Conservation (phyloP, 2,113 vertebrate species). For the Dipodomys stephensi region DNA sequence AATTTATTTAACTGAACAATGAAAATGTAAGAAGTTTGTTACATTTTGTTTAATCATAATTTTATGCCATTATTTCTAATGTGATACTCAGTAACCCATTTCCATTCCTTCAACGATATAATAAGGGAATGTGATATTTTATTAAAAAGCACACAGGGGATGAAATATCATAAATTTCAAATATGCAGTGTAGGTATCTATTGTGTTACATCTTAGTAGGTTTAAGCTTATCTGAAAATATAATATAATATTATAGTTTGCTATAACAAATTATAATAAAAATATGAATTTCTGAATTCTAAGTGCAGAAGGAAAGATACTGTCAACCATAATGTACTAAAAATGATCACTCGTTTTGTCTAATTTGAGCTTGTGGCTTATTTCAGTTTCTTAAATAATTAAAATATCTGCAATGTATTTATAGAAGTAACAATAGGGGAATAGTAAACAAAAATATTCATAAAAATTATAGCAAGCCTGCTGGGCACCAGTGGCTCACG, state of each 20-base stretch:
- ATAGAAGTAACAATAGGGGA: background rate
- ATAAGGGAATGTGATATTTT: background rate
- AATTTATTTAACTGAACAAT: background rate
- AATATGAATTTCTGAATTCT: background rate
- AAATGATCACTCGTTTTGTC: background rate
- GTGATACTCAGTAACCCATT: background rate
- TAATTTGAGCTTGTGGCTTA: background rate
- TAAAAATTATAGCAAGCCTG: background rate
- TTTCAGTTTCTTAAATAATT: background rate
- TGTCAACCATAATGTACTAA: background rate
- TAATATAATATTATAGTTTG: too few relatives aligned
- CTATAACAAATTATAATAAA: background rate
- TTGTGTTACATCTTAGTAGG: background rate
- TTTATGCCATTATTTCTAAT: conserved; percentile 21
- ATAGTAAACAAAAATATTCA: background rate
- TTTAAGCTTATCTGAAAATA: background rate
- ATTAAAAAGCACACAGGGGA: background rate
- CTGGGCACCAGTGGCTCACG: too few relatives aligned
- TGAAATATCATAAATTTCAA: background rate
- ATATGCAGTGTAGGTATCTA: background rate
- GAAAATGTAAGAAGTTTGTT: background rate
- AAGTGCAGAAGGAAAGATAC: background rate
- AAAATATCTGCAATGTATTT: background rate
- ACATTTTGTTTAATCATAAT: background rate
- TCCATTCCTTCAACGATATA: background rate